These are phyloP conservation scores for Macrophya annulata DNA, from an alignment of 2,888 invertebrate species.

Conservation along the genomic window DNA sequence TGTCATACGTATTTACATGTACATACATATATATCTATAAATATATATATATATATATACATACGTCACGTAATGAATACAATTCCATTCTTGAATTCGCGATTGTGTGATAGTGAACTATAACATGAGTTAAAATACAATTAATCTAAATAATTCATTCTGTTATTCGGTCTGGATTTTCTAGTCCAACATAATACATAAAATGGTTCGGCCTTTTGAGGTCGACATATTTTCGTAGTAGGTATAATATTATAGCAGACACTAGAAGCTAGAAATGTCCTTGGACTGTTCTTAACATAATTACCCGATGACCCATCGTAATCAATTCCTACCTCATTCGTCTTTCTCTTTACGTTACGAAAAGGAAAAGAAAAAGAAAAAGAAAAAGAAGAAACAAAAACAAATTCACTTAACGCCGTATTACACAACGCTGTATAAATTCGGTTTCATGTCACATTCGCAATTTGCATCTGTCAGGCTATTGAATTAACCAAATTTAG, in stretches of 20 bases:
- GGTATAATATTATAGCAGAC: not conserved
- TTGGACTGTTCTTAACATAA: conserved; percentile 34
- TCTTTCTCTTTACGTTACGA: not conserved
- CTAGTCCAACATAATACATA: conserved; percentile 10
- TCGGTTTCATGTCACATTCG: not conserved
- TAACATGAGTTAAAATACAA: conserved; percentile 49
- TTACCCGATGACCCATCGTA: conserved; percentile 27
- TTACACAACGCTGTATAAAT: not conserved
- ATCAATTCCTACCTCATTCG: conserved; percentile 37
- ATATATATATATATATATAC: not conserved
- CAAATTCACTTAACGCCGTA: not conserved
- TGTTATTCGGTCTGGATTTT: not conserved
- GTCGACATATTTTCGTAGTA: not conserved
- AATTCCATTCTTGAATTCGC: conserved; percentile 26
- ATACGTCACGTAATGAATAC: not conserved
- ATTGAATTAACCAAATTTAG: not conserved
- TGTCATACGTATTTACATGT: not conserved
- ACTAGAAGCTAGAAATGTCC: conserved; percentile 47
- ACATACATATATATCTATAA: too few species aligned
- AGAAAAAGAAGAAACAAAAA: not conserved
- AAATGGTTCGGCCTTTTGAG: not conserved
- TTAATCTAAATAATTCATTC: conserved; percentile 49
- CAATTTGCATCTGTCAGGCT: not conserved
- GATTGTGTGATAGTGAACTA: conserved; percentile 27
- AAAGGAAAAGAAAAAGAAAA: not conserved